Evolutionary conservation across 2,113 vertebrate species (phyloP).

Genomic region (Cyanocitta stelleri): DNA sequence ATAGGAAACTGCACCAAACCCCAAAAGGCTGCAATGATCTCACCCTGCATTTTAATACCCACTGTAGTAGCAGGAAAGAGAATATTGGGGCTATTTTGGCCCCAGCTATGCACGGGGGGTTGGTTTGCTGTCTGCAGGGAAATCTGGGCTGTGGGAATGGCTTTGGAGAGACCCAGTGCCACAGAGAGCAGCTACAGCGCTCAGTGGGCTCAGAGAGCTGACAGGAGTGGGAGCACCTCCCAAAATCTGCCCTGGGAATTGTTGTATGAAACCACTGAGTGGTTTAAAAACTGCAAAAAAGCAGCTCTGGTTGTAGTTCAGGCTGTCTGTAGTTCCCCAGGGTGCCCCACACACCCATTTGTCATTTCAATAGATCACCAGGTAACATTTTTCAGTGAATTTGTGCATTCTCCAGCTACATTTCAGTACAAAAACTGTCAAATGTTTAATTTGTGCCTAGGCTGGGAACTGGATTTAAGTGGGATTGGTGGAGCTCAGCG

Average conservation of each 20-base stretch:
- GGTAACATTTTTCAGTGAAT: neutral
- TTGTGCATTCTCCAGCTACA: neutral
- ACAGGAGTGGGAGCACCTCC: neutral
- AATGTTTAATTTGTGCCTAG: neutral
- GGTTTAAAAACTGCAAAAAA: too few species aligned
- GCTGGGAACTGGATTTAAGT: neutral
- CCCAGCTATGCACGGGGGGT: constrained; percentile 61
- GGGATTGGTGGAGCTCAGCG: neutral
- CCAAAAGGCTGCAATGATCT: constrained; percentile 75
- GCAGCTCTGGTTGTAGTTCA: neutral
- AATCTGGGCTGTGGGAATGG: constrained; percentile 58
- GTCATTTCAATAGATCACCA: neutral
- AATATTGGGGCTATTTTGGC: constrained; percentile 78
- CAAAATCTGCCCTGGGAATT: neutral
- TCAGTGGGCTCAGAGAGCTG: neutral
- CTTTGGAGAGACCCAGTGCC: constrained; percentile 62
- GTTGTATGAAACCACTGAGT: neutral
- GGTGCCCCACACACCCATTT: neutral
- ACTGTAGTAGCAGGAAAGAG: constrained; percentile 71
- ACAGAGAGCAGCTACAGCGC: accelerated
- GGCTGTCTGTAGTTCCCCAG: neutral
- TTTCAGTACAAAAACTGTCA: neutral
- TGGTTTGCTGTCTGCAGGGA: constrained; percentile 67
- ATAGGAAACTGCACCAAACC: constrained; percentile 72
- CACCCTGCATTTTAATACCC: constrained; percentile 73